Conservation (phyloP, 2,797 vertebrate genomes). For the Numenius phaeopus region DNA sequence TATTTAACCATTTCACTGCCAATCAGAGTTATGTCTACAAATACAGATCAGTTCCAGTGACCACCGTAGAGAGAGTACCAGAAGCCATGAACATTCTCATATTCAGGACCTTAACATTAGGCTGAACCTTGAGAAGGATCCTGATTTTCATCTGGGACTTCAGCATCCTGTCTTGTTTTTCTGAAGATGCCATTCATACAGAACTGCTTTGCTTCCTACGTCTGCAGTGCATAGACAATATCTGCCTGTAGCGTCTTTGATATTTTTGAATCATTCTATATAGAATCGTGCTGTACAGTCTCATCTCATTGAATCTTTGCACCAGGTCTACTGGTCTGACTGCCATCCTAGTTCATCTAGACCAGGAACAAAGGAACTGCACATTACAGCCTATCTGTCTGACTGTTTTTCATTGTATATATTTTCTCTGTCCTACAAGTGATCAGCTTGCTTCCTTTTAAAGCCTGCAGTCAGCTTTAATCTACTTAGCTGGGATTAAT, state of each 20-base stretch:
- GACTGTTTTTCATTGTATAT: background rate
- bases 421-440: slow-evolving; percentile 19
- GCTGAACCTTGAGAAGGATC: background rate
- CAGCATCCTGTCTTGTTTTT: background rate
- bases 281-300: background rate
- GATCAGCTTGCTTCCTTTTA: slow-evolving; percentile 44
- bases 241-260: background rate
- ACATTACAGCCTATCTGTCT: background rate
- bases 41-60: background rate
- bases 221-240: background rate
- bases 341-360: background rate
- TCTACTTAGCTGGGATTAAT: slow-evolving; percentile 62
- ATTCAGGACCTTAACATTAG: background rate
- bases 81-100: background rate
- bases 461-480: slow-evolving; percentile 51
- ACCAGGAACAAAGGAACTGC: background rate
- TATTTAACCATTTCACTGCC: background rate
- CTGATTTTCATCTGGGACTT: background rate
- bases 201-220: background rate
- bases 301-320: background rate
- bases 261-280: background rate
- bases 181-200: background rate
- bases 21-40: background rate
- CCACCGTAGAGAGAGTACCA: background rate
- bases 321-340: background rate